Evolutionary conservation across 2,888 invertebrate genomes (phyloP).

Genomic region (Lycaena phlaeas): DNA sequence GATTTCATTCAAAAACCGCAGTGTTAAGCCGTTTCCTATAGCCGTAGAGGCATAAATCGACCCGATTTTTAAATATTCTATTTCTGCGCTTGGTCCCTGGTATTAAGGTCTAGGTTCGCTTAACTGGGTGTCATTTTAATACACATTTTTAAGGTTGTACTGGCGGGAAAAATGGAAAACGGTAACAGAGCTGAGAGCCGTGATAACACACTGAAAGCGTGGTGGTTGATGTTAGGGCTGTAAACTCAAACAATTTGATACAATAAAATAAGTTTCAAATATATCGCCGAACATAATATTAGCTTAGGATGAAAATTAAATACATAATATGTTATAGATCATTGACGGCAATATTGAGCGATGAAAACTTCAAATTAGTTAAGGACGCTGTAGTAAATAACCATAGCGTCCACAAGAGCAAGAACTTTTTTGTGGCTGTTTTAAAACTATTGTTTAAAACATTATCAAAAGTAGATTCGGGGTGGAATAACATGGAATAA

Average conservation of each 20-base stretch:
- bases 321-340: too few relatives aligned
- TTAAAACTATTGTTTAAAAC: too few relatives aligned
- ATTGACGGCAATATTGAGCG: too few relatives aligned
- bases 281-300: too few relatives aligned
- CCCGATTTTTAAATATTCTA: not conserved
- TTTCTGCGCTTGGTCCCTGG: not conserved
- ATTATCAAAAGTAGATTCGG: too few relatives aligned
- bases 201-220: slow-evolving; percentile 62
- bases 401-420: too few relatives aligned
- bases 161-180: slow-evolving; percentile 63
- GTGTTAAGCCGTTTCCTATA: slow-evolving; percentile 35
- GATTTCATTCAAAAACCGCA: slow-evolving; percentile 66
- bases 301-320: too few relatives aligned
- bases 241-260: not conserved
- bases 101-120: slow-evolving; percentile 18
- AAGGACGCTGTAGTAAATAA: too few relatives aligned
- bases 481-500: too few relatives aligned
- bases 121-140: slow-evolving; percentile 14
- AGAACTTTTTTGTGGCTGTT: too few relatives aligned
- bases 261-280: not conserved
- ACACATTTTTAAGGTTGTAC: slow-evolving; percentile 19
- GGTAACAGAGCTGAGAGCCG: slow-evolving; percentile 68
- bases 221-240: slow-evolving; percentile 47
- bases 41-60: not conserved
- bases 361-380: too few relatives aligned